Evolutionary conservation across 2,797 vertebrate species (phyloP).

Genomic region (Chromobotia macracanthus): DNA sequence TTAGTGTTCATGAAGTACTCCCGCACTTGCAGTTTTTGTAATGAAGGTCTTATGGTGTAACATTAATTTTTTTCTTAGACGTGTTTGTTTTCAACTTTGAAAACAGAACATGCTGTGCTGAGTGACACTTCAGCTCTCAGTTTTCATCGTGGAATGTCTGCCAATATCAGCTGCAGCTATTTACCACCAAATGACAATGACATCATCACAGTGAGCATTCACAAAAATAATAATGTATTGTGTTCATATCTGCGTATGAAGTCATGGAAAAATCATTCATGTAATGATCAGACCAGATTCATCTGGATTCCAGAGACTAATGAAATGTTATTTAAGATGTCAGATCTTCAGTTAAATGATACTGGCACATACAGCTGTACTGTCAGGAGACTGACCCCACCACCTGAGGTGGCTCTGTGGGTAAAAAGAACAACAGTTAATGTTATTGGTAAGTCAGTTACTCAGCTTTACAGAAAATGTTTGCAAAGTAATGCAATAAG

Average conservation of each 20-base stretch:
- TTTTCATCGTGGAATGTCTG: no score
- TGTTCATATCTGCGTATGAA: background rate
- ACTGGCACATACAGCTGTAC: conserved; percentile 18
- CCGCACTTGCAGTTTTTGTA: no score
- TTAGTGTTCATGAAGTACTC: no score
- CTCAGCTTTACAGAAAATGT: background rate
- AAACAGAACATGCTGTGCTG: no score
- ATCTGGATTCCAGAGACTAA: conserved; percentile 1
- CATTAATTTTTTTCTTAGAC: no score
- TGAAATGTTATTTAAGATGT: conserved; percentile 25
- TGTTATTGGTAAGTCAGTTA: conserved; percentile 22
- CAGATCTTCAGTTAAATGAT: conserved; percentile 33
- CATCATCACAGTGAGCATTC: background rate
- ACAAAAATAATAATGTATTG: background rate
- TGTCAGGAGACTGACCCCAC: background rate
- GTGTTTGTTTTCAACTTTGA: no score
- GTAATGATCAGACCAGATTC: background rate
- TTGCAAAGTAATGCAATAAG: background rate
- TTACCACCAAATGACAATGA: background rate
- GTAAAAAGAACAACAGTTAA: background rate
- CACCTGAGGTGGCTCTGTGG: conserved; percentile 10
- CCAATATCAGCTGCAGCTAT: conserved; percentile 24
- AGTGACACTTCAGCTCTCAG: no score
- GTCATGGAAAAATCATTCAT: background rate
- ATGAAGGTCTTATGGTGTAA: no score